phyloP scores from a whole-genome alignment of 2,888 invertebrate species.

The Chrysina gloriosa region DNA sequence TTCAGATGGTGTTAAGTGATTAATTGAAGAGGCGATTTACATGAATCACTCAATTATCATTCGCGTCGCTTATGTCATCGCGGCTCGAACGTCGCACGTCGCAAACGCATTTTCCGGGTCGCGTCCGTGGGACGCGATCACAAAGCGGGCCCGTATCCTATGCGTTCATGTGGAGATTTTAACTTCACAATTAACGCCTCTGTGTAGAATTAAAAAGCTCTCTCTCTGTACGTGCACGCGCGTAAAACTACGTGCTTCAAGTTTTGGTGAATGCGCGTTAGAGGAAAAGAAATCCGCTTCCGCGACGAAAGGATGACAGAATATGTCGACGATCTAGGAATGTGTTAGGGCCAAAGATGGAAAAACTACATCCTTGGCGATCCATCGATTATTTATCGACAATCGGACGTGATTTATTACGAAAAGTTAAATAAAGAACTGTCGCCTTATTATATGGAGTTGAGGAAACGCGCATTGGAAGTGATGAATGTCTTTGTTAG shows the following conservation, averaged over 20 bases:
- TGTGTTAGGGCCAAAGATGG: neutral
- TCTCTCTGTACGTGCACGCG: constrained; percentile 9
- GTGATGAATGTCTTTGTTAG: neutral
- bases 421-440: constrained; percentile 1
- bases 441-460: neutral
- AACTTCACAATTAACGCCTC: constrained; percentile 16
- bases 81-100: neutral
- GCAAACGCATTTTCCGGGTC: neutral
- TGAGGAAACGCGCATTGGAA: constrained; percentile 6
- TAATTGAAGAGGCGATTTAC: constrained; percentile 27
- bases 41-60: constrained; percentile 24
- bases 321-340: neutral
- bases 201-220: constrained; percentile 1
- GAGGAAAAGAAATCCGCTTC: neutral
- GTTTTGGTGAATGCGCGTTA: neutral
- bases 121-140: neutral
- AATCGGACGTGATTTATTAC: constrained; percentile 11
- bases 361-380: neutral
- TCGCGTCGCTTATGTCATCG: constrained; percentile 21
- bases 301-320: constrained; percentile 10
- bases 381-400: neutral
- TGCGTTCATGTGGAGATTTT: neutral
- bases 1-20: constrained; percentile 29
- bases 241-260: neutral
- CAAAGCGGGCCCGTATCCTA: neutral